Conservation (phyloP, 2,888 invertebrate genomes). For the Melipona bicolor region DNA sequence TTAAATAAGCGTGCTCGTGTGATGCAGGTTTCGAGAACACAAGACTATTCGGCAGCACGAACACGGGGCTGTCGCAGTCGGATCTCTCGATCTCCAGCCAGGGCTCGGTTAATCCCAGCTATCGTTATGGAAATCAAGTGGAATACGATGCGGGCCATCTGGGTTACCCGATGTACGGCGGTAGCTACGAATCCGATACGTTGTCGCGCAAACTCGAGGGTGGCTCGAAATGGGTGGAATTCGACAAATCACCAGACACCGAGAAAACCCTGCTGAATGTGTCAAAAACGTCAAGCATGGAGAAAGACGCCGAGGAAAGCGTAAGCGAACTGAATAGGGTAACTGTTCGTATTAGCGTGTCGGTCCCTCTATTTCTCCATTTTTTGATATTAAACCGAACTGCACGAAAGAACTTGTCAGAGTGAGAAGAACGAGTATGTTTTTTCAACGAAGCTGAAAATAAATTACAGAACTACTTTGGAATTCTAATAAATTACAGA, state of each 20-base stretch:
- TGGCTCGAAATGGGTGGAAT: constrained; percentile 82
- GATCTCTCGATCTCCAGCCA: constrained; percentile 91
- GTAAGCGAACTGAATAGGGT: constrained; percentile 47
- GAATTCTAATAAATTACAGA: too few species aligned
- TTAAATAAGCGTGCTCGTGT: background rate
- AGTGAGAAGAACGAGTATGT: too few species aligned
- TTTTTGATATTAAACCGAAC: too few species aligned
- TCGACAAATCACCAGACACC: constrained; percentile 82
- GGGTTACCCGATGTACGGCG: constrained; percentile 87
- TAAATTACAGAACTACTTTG: too few species aligned
- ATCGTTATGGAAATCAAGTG: constrained; percentile 92
- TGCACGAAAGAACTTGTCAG: too few species aligned
- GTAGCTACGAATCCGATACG: constrained; percentile 85
- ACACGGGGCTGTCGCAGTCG: constrained; percentile 93
- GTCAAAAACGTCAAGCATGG: constrained; percentile 74
- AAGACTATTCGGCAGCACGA: constrained; percentile 86
- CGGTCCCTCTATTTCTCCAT: too few species aligned
- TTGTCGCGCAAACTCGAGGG: constrained; percentile 77
- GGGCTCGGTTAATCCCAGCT: constrained; percentile 89
- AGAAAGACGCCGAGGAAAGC: constrained; percentile 71
- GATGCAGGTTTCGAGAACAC: constrained; percentile 77
- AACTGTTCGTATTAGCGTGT: background rate
- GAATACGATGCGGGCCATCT: constrained; percentile 91
- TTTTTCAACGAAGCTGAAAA: too few species aligned
- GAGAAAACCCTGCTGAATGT: constrained; percentile 79